Evolutionary conservation across 2,797 vertebrate genomes (phyloP).

Genomic region (Octomys mimax): DNA sequence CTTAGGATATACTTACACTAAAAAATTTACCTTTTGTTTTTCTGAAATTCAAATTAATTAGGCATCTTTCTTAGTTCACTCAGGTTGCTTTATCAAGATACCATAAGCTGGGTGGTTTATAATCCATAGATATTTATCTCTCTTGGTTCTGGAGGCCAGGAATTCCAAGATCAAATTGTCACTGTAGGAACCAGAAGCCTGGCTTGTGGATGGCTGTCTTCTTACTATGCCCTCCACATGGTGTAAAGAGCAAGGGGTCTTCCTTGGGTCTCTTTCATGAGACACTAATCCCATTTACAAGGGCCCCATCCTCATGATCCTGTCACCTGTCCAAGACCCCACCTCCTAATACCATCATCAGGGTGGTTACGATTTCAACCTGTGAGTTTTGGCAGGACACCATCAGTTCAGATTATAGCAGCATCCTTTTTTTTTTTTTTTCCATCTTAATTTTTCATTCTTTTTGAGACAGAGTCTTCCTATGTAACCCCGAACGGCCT

Average conservation of each 20-base stretch:
- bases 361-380: not conserved
- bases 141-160: not conserved
- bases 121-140: not conserved
- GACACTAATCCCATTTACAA: not conserved
- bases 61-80: not conserved
- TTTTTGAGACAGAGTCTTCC: not conserved
- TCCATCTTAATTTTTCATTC: not conserved
- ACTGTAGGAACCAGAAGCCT: not conserved
- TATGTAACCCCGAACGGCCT: not conserved
- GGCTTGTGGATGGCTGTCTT: not conserved
- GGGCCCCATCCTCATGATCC: too few relatives aligned
- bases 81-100: not conserved
- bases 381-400: too few relatives aligned
- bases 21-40: not conserved
- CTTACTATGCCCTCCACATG: not conserved
- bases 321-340: not conserved
- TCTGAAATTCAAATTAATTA: constrained; percentile 13
- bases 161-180: not conserved
- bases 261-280: not conserved
- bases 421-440: not conserved
- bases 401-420: not conserved
- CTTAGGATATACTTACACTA: not conserved
- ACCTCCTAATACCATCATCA: not conserved
- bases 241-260: not conserved
- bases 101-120: not conserved